Percentiles rank a stretch among this genome's conserved stretches.
Evolutionary conservation across 2,888 invertebrate species (phyloP).

Genomic region (Onthophagus sagittarius): DNA sequence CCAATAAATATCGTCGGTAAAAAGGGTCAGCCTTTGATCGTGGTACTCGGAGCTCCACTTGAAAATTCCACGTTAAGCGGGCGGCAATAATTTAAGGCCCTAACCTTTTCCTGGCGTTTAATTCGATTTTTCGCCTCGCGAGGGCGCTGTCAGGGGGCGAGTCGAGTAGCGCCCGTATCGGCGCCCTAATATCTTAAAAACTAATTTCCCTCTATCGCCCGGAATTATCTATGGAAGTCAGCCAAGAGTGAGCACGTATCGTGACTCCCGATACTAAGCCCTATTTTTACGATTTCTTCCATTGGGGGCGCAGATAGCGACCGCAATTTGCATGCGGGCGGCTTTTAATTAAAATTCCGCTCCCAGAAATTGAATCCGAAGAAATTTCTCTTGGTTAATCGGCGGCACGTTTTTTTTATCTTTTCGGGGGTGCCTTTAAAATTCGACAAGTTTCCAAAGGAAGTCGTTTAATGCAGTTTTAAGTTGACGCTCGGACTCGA

Average conservation of each 20-base stretch:
- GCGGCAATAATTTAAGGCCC: background rate
- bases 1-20: background rate
- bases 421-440: background rate
- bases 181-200: conserved; percentile 10
- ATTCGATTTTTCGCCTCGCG: background rate
- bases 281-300: conserved; percentile 10
- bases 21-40: background rate
- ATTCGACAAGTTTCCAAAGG: conserved; percentile 1
- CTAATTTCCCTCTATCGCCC: conserved; percentile 8
- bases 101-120: background rate
- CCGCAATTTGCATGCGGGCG: background rate
- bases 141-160: background rate
- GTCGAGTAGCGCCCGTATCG: background rate
- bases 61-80: background rate
- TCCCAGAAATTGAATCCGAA: background rate
- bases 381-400: background rate
- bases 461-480: conserved; percentile 18
- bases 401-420: background rate
- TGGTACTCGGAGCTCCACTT: background rate
- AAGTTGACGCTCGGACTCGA: conserved; percentile 12
- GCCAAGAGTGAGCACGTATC: conserved; percentile 10
- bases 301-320: background rate
- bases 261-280: conserved; percentile 8
- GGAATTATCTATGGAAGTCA: conserved; percentile 8
- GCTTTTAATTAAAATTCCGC: background rate